A percentile compares a stretch with the other conserved stretches of the same genome.
Evolutionary conservation across 2,888 invertebrate genomes (phyloP).

Genomic region (Drosophila ochracea): DNA sequence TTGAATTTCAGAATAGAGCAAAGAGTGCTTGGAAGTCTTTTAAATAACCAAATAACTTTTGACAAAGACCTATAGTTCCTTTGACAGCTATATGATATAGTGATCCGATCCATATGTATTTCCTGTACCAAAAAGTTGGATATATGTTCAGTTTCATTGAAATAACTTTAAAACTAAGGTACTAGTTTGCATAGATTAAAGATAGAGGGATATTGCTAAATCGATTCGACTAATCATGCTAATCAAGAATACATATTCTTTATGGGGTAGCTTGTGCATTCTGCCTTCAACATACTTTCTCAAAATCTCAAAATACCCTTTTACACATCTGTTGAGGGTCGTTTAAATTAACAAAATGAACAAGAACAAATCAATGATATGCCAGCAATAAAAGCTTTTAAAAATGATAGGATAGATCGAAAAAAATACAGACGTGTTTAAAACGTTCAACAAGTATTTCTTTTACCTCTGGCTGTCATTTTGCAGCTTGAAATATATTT

Average conservation of each 20-base stretch:
- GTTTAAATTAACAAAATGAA: neutral
- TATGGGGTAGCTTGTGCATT: neutral
- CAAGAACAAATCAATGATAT: neutral
- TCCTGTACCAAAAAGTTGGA: neutral
- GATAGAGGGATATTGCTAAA: neutral
- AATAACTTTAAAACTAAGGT: neutral
- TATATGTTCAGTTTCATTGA: neutral
- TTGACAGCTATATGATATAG: neutral
- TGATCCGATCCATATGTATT: neutral
- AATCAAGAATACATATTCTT: neutral
- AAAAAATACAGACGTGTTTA: neutral
- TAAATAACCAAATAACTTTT: neutral
- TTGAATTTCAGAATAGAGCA: neutral
- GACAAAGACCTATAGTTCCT: neutral
- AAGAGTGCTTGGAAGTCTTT: neutral
- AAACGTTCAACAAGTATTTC: neutral
- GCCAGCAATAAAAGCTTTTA: neutral
- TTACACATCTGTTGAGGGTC: neutral
- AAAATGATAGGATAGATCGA: accelerated
- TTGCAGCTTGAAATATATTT: neutral
- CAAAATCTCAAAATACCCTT: too few species aligned
- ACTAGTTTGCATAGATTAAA: neutral
- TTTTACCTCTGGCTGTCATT: neutral
- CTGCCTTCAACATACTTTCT: neutral
- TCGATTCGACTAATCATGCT: neutral